Percentiles rank a stretch among this genome's conserved stretches.
Evolutionary conservation across 2,888 invertebrate species (phyloP).

Genomic region (Capitulum mitella): DNA sequence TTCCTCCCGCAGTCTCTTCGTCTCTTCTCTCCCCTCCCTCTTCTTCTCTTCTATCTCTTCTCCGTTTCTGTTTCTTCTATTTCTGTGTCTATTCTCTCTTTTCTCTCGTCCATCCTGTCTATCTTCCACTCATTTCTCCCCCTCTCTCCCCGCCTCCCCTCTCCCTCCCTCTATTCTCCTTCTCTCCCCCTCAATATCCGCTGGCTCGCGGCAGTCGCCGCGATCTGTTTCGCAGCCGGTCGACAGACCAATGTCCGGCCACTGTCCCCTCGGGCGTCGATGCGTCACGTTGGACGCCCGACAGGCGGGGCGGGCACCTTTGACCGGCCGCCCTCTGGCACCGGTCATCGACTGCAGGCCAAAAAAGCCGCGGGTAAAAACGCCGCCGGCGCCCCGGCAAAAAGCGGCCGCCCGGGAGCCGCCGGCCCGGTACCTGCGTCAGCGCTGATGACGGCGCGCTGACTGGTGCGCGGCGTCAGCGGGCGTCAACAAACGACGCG

Average conservation of each 20-base stretch:
- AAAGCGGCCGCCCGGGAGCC: not conserved
- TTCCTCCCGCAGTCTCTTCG: not conserved
- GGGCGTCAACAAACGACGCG: not conserved
- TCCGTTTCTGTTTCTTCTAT: not conserved
- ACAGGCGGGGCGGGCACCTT: not conserved
- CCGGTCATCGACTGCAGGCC: not conserved
- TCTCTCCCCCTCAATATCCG: too few species aligned
- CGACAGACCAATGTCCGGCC: too few species aligned
- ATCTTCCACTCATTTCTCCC: too few species aligned
- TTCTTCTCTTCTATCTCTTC: too few species aligned
- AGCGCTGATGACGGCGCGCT: not conserved
- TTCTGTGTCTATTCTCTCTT: too few species aligned
- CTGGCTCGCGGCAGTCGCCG: too few species aligned
- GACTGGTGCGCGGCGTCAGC: not conserved
- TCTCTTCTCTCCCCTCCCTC: not conserved
- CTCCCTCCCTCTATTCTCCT: too few species aligned
- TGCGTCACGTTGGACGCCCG: not conserved
- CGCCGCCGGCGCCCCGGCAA: not conserved
- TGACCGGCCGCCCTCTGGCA: not conserved
- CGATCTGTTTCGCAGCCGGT: too few species aligned
- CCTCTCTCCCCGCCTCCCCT: too few species aligned
- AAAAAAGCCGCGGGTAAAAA: not conserved
- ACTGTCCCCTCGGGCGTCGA: not conserved
- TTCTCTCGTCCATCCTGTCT: too few species aligned
- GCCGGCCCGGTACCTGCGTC: not conserved